Conservation (phyloP, 2,888 invertebrate genomes). For the Baronia brevicornis region DNA sequence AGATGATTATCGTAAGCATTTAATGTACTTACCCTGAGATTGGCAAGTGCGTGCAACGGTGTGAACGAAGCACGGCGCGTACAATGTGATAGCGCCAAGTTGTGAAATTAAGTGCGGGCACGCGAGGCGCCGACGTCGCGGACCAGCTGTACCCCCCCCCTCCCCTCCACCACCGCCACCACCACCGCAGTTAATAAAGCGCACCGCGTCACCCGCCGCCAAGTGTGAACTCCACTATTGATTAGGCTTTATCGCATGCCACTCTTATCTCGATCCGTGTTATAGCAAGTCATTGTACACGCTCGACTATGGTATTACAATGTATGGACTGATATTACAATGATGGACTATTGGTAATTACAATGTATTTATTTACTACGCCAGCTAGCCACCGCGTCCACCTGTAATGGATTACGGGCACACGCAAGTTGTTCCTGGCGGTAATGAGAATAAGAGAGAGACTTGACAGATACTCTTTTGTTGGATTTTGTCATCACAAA, state of each 20-base stretch:
- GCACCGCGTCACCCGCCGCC: conserved; percentile 14
- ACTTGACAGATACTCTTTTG: no score
- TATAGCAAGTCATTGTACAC: not conserved
- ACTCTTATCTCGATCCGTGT: conserved; percentile 4
- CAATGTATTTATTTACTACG: no score
- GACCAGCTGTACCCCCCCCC: conserved; percentile 24
- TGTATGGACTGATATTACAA: no score
- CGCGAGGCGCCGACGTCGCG: conserved; percentile 68
- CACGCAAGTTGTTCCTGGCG: no score
- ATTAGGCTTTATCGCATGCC: conserved; percentile 14
- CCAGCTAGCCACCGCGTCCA: no score
- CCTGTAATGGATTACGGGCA: no score
- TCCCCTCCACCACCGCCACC: conserved; percentile 21
- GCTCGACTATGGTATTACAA: not conserved
- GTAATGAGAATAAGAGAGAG: no score
- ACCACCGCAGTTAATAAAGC: conserved; percentile 28
- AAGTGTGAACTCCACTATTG: conserved; percentile 25
- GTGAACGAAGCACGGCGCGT: conserved; percentile 10
- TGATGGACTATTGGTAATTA: no score
- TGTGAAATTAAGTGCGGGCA: conserved; percentile 53
- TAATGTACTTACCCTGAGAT: not conserved
- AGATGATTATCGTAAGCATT: no score
- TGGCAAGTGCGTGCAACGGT: conserved; percentile 4
- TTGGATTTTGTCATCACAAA: no score
- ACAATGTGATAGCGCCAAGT: conserved; percentile 26